Evolutionary conservation across 2,888 invertebrate species (phyloP).

Genomic region (Zygogramma bicolorata): DNA sequence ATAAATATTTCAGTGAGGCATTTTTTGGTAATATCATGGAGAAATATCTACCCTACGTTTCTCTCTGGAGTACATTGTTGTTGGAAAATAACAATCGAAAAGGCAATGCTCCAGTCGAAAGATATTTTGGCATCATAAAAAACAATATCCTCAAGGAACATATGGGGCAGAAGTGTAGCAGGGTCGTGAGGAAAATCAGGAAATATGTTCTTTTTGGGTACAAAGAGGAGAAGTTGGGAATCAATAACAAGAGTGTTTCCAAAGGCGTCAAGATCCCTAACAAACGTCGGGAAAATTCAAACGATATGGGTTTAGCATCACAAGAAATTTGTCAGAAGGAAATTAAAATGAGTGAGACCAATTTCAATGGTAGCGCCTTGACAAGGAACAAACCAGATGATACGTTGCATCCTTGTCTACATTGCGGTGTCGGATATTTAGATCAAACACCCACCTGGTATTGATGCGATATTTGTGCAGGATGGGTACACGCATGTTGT

Average conservation of each 20-base stretch:
- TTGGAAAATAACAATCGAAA: not conserved
- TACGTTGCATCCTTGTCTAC: not conserved
- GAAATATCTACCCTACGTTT: conserved; percentile 26
- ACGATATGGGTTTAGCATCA: not conserved
- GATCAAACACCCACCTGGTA: not conserved
- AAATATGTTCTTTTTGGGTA: not conserved
- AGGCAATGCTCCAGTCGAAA: conserved; percentile 8
- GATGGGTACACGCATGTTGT: not conserved
- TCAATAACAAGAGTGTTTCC: not conserved
- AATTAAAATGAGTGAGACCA: not conserved
- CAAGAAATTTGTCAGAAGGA: not conserved
- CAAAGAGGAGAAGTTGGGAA: not conserved
- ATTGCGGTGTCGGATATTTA: not conserved
- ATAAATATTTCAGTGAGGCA: not conserved
- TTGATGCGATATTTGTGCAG: not conserved
- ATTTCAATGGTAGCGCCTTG: not conserved
- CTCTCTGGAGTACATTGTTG: conserved; percentile 24
- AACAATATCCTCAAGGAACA: not conserved
- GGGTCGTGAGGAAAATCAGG: not conserved
- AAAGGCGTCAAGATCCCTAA: not conserved
- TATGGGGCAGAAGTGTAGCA: not conserved
- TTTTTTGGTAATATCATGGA: not conserved
- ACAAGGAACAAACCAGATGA: not conserved
- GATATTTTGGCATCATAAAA: not conserved
- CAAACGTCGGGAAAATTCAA: not conserved